phyloP scores from a whole-genome alignment of 2,113 vertebrate species.

The Eudyptes chrysolophus region DNA sequence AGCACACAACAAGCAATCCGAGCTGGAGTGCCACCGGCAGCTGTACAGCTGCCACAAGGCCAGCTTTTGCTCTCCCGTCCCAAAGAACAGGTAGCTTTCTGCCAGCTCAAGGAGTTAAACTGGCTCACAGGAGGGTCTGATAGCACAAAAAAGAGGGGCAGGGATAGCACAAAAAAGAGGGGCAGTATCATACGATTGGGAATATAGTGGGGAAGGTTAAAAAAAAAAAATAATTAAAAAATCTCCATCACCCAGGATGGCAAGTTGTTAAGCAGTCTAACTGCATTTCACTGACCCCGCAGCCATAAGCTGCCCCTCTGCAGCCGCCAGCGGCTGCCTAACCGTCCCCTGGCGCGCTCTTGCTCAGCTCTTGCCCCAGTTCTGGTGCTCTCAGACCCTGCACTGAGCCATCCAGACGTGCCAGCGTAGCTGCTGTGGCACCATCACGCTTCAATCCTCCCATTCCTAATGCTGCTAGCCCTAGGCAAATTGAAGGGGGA shows the following conservation, averaged over 20 bases:
- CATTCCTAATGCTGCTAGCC: accelerated
- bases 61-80: not conserved
- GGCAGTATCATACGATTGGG: accelerated
- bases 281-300: not conserved
- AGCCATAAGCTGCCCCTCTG: not conserved
- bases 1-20: not conserved
- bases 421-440: not conserved
- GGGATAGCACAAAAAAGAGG: not conserved
- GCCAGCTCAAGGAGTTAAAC: accelerated
- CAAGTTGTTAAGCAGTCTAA: too few species aligned
- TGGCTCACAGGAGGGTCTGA: accelerated
- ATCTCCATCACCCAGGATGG: too few species aligned
- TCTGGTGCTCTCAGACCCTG: not conserved
- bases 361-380: not conserved
- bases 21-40: not conserved
- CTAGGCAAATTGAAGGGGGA: not conserved
- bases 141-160: not conserved
- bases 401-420: accelerated
- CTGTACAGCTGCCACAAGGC: not conserved
- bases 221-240: too few species aligned
- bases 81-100: not conserved
- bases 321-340: not conserved
- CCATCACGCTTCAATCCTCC: not conserved
- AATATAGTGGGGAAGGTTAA: not conserved
- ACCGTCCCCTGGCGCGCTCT: accelerated